Conservation (phyloP, 2,113 vertebrate genomes). For the Elgaria multicarinata region DNA sequence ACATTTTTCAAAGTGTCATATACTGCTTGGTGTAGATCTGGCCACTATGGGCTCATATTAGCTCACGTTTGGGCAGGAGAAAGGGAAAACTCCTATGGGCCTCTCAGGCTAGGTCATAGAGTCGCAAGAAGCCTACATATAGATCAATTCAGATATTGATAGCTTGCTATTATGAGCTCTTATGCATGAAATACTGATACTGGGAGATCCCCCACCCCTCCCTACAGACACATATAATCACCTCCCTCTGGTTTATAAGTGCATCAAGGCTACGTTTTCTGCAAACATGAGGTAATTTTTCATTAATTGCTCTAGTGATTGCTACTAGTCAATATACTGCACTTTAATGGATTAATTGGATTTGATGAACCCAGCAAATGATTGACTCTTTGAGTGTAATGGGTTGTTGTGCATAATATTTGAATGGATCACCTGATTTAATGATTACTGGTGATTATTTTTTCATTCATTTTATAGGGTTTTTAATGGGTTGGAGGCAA, state of each 20-base stretch:
- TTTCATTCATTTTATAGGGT: not conserved
- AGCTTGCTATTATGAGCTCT: not conserved
- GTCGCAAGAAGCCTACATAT: not conserved
- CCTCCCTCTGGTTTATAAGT: not conserved
- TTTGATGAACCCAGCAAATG: conserved; percentile 1
- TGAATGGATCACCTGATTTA: not conserved
- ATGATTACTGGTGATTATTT: not conserved
- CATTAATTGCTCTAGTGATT: conserved; percentile 18
- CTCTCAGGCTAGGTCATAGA: not conserved
- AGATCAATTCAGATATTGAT: not conserved
- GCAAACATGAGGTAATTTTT: conserved; percentile 1
- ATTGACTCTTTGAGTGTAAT: conserved; percentile 1
- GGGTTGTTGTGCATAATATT: conserved; percentile 15
- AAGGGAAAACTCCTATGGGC: not conserved
- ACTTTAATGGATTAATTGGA: conserved; percentile 4
- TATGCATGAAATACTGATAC: not conserved
- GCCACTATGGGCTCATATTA: not conserved
- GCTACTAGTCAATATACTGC: conserved; percentile 2
- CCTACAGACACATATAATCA: not conserved
- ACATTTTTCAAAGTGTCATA: too few species aligned
- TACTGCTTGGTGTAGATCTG: too few species aligned
- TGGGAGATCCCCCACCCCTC: not conserved
- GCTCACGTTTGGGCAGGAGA: not conserved
- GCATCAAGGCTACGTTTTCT: not conserved
- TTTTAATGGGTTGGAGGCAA: not conserved